Evolutionary conservation across 2,113 vertebrate species (phyloP).

Genomic region (Mandrillus leucophaeus): DNA sequence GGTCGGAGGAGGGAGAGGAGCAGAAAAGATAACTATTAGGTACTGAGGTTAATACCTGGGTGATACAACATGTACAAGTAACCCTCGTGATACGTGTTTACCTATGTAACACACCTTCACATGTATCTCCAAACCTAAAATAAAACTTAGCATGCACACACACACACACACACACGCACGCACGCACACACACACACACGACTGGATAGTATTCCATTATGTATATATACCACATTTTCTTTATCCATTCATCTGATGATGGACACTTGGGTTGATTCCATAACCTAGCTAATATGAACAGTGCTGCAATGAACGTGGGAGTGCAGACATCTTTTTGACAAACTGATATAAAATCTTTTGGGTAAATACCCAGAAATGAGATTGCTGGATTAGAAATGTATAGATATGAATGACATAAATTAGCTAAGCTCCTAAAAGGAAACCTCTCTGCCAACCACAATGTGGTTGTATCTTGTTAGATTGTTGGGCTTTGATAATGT

Average conservation of each 20-base stretch:
- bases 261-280: not conserved
- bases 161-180: too few species aligned
- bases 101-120: too few species aligned
- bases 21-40: too few species aligned
- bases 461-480: not conserved
- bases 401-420: constrained; percentile 1
- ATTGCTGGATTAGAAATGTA: not conserved
- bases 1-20: too few species aligned
- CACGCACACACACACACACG: too few species aligned
- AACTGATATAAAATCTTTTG: not conserved
- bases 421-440: not conserved
- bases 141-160: too few species aligned
- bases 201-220: not conserved
- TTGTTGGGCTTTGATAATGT: not conserved
- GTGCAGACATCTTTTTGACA: not conserved
- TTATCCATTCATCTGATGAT: not conserved
- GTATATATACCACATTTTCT: not conserved
- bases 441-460: not conserved
- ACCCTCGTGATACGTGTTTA: too few species aligned
- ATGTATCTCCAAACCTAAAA: too few species aligned
- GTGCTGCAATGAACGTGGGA: not conserved
- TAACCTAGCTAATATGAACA: not conserved
- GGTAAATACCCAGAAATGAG: not conserved
- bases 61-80: too few species aligned
- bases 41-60: too few species aligned